Evolutionary conservation across 2,113 vertebrate species (phyloP), one percentile per base, ranked within the genome.

Genomic region (western clawed frog (Xenopus tropicalis)): DNA sequence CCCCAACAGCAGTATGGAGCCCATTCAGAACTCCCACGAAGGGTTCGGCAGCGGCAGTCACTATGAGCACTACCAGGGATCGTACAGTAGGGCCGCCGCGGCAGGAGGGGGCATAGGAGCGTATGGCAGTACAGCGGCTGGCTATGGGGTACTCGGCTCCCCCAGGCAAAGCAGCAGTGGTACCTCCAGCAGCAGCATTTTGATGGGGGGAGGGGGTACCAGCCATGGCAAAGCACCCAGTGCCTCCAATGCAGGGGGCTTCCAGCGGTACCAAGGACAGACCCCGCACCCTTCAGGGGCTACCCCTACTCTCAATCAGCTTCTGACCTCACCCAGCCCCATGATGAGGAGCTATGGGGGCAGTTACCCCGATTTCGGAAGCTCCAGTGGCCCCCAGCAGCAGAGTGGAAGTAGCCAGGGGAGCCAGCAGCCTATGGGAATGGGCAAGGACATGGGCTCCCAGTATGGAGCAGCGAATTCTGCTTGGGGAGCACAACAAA

Each of bases 251-350:
- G 81, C 91, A 79, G 90, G 88, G 64, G 93, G 93, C 78, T 96
- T 95, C 84, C 92, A 93, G 83, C 92, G 94, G 83, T 95, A 95
- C 84, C 89, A 94, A 54, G 94, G 90, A 64, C 94, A 94, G 74
- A 92, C 78, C 80, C 94, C 91, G 86, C 94, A 95, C 85, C 94
- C 94, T 79, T 94, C 94, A 23, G 95, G 96, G 81, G 92, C 96
- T 80, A 98, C 96, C 19, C 96, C 95, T 86, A 98, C 96, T 78
- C 88, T 98, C 74, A 97, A 98, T 89, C 96, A 98, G 87, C 93
- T 98, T 82, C 89, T 98, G 74, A 97, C 95, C 19, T 94, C 95
- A 79, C 95, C 96, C 52, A 96, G 95, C 86, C 95, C 96, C 51
- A 94, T 95, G 93, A 96, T 96, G 94, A 85, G 95, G 82, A 92